Evolutionary conservation across 2,888 invertebrate species (phyloP), one percentile per base, ranked within the genome.

Genomic region (Drosophila mayaguana): DNA sequence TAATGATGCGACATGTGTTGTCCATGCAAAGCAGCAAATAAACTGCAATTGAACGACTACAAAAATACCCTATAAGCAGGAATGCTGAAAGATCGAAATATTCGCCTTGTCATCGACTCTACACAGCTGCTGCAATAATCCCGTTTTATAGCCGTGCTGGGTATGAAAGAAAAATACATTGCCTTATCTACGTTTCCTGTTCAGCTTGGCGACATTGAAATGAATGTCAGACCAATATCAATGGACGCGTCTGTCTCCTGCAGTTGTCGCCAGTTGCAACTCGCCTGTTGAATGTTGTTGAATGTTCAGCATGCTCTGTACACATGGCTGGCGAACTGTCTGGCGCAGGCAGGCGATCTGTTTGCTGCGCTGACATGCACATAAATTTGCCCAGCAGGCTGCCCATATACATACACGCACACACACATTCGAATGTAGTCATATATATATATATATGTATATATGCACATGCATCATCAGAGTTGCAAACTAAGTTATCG

Each of bases 171-270:
- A 62, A 55, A 48, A 56, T 67, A 40, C 62, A 69, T 55, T 72
- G 65, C 60, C 62, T 77, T 83, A 81, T 83, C 86, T 80, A 69
- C 84, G 71, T 86, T 84, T 84, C 87, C 83, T 86, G 86, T 81
- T 75, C 73, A 46, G 65, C 55, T 67, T 50, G 71, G 67, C 66
- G 80, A 81, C 80, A 81, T 78, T 78, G 63, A 72, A 84, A 74
- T 80, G 78, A 71, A 81, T 83, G 86, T 72, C 81, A 75, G 73
- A 56, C 73, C 78, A 70, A 77, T 77, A 77, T 73, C 73, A 74
- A 62, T 68, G 74, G 57, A 43, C 43, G 54, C 57, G 65, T 61
- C 62, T 53, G 38, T 70, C 46, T 61, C 45, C 51, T 59, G 53
- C 53, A 59, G 36, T 57, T 57, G 57, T 62, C 62, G 36, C 36